These are phyloP conservation scores for Aramus guarauna DNA, from an alignment of 2,113 vertebrate species.

Conservation along the genomic window DNA sequence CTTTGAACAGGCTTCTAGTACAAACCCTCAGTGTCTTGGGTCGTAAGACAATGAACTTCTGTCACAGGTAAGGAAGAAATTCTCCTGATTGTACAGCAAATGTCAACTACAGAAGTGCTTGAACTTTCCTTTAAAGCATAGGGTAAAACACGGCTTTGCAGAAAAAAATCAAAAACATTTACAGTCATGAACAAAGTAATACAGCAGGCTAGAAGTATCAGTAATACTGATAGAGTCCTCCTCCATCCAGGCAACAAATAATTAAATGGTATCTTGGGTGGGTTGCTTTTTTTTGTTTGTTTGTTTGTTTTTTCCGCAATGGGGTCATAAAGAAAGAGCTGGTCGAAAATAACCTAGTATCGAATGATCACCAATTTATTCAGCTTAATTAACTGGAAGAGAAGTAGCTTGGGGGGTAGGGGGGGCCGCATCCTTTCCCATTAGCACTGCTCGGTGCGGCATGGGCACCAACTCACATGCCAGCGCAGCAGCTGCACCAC, in stretches of 20 bases:
- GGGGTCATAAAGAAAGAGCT: neutral
- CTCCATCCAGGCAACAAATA: neutral
- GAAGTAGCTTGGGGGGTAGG: neutral
- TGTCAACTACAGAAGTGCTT: neutral
- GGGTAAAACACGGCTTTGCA: neutral
- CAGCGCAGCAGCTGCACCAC: neutral
- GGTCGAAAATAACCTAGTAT: neutral
- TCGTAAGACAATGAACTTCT: neutral
- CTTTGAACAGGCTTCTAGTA: neutral
- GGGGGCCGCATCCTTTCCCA: neutral
- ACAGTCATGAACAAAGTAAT: neutral
- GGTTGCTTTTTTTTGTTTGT: no score
- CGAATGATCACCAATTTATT: neutral
- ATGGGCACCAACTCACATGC: accelerated
- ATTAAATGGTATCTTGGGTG: neutral
- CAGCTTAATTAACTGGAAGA: neutral
- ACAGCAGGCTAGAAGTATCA: neutral
- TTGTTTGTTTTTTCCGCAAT: neutral
- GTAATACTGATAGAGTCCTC: neutral
- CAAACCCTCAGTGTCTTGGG: neutral
- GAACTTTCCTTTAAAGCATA: neutral
- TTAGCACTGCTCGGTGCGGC: neutral
- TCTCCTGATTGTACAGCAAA: neutral
- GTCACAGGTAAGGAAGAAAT: neutral
- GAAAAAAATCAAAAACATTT: neutral